phyloP scores from a whole-genome alignment of 2,113 vertebrate species.

The Prolemur simus region DNA sequence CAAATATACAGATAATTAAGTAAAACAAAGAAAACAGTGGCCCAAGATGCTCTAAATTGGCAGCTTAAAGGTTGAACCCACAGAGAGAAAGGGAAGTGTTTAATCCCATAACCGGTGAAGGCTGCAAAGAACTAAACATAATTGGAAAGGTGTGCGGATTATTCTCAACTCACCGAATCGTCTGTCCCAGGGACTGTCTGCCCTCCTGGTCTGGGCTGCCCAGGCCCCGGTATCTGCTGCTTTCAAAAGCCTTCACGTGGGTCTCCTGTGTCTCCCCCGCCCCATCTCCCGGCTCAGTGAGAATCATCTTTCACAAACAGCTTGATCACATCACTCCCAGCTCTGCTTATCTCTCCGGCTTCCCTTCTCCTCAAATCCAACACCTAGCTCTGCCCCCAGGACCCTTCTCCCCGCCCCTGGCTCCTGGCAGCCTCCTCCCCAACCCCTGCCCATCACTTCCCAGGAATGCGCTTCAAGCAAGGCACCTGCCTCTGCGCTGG shows the following conservation, averaged over 20 bases:
- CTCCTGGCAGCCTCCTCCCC: not conserved
- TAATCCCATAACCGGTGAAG: not conserved
- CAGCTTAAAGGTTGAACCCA: not conserved
- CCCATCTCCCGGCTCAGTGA: not conserved
- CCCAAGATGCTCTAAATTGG: not conserved
- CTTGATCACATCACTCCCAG: not conserved
- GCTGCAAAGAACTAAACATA: not conserved
- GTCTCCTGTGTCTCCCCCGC: not conserved
- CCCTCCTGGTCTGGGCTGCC: not conserved
- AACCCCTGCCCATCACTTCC: not conserved
- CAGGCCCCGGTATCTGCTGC: not conserved
- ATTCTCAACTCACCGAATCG: not conserved
- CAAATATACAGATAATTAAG: not conserved
- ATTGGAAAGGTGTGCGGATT: not conserved
- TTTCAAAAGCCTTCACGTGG: not conserved
- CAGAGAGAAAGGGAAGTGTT: not conserved
- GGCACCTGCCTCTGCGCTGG: not conserved
- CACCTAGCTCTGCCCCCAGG: not conserved
- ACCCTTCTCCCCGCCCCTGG: not conserved
- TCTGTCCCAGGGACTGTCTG: not conserved
- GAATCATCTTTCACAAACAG: constrained; percentile 41
- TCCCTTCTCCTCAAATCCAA: not conserved
- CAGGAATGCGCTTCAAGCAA: constrained; percentile 44
- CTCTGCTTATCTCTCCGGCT: not conserved
- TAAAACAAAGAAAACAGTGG: not conserved